Evolutionary conservation across 1,140 invertebrate genomes (phyloP).

Genomic region (Acromyrmex echinatior): DNA sequence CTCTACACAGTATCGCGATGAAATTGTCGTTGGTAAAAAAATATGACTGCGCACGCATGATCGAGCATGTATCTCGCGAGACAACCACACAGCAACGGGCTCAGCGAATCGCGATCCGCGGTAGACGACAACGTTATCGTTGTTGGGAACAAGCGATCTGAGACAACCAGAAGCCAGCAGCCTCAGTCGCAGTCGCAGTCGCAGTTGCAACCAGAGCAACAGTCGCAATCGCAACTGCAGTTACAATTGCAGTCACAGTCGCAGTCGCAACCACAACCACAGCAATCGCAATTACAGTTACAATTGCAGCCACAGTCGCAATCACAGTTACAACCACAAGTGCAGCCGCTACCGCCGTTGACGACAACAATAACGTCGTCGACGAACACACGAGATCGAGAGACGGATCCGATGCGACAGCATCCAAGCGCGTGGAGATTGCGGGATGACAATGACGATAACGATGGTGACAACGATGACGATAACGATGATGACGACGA

Average conservation of each 20-base stretch:
- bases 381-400: slow-evolving; percentile 50
- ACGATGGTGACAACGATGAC: background rate
- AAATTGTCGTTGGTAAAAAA: slow-evolving; percentile 44
- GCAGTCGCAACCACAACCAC: background rate
- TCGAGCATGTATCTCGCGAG: slow-evolving; percentile 48
- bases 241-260: background rate
- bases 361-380: background rate
- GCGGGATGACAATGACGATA: slow-evolving; percentile 53
- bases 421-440: slow-evolving; percentile 63
- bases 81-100: slow-evolving; percentile 9
- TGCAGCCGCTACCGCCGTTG: background rate
- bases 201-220: background rate
- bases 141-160: background rate
- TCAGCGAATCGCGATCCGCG: slow-evolving; percentile 8
- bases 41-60: slow-evolving; percentile 40
- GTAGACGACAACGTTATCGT: slow-evolving; percentile 1
- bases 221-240: background rate
- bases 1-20: background rate
- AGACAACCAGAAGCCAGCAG: background rate
- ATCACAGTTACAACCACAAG: background rate
- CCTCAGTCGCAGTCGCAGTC: background rate
- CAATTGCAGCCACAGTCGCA: no score
- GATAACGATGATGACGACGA: slow-evolving; percentile 67
- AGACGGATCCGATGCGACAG: slow-evolving; percentile 72
- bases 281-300: no score